Evolutionary conservation across 35 echinoderm and acorn worm genomes (phyloP).

Genomic region (Anneissia japonica): DNA sequence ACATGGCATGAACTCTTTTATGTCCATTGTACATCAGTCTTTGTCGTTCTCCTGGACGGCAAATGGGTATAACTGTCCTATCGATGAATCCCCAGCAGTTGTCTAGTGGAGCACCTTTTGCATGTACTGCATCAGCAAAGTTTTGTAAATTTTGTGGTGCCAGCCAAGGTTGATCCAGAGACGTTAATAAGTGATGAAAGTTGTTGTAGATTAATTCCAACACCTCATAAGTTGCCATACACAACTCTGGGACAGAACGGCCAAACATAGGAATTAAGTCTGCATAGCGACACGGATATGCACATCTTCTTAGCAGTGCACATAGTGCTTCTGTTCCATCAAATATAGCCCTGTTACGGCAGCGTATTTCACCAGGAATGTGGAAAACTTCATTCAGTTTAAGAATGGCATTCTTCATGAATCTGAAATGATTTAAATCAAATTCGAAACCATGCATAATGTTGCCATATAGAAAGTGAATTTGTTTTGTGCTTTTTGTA

Average conservation of each 20-base stretch:
- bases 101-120: constrained; percentile 10
- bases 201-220: too few species aligned
- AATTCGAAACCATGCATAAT: too few species aligned
- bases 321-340: constrained; percentile 4
- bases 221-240: neutral
- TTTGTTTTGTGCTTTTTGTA: too few species aligned
- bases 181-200: too few species aligned
- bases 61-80: constrained; percentile 36
- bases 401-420: too few species aligned
- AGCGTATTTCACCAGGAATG: too few species aligned
- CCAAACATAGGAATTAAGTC: constrained; percentile 1
- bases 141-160: neutral
- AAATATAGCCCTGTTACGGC: too few species aligned
- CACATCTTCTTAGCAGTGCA: neutral
- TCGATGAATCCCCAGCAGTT: constrained; percentile 20
- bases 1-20: constrained; percentile 1
- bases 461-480: too few species aligned
- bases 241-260: neutral
- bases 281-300: neutral
- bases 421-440: too few species aligned
- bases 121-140: constrained; percentile 12
- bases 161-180: constrained; percentile 27
- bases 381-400: too few species aligned
- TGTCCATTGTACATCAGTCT: constrained; percentile 24
- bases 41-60: constrained; percentile 13